These are phyloP conservation scores for Leptodactylus fallax DNA, from an alignment of 2,797 vertebrate species.

Conservation along the genomic window DNA sequence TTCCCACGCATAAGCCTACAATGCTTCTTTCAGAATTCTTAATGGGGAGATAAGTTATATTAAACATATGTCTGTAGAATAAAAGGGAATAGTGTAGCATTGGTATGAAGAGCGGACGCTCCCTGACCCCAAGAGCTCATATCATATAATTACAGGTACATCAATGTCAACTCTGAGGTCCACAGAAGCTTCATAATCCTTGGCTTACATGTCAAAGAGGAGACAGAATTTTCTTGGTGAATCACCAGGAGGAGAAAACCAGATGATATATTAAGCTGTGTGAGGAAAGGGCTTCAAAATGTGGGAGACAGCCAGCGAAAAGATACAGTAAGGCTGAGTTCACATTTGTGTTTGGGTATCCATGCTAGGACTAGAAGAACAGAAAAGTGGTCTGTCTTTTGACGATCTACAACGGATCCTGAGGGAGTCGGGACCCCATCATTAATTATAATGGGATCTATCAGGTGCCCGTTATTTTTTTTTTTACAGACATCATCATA, in stretches of 20 bases:
- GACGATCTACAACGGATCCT: too few relatives aligned
- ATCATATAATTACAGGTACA: neutral
- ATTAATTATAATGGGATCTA: too few relatives aligned
- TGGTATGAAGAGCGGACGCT: neutral
- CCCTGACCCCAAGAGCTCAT: neutral
- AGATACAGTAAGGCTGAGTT: too few relatives aligned
- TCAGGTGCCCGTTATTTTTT: too few relatives aligned
- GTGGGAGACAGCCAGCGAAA: neutral
- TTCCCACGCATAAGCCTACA: neutral
- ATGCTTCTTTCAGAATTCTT: neutral
- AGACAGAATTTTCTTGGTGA: neutral
- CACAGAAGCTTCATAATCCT: neutral
- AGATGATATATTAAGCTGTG: neutral
- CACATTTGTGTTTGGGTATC: too few relatives aligned
- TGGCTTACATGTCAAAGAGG: neutral
- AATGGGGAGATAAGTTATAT: neutral
- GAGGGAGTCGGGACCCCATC: too few relatives aligned
- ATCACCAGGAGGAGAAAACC: neutral
- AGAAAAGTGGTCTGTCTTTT: too few relatives aligned
- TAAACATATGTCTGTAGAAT: neutral
- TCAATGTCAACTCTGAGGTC: neutral
- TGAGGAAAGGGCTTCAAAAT: neutral
- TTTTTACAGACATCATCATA: too few relatives aligned
- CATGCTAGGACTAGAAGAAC: too few relatives aligned
- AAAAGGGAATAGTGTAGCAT: conserved; percentile 1